Evolutionary conservation across 2,113 vertebrate genomes (phyloP), one percentile per base, ranked within the genome.

Genomic region (Thunnus maccoyii): DNA sequence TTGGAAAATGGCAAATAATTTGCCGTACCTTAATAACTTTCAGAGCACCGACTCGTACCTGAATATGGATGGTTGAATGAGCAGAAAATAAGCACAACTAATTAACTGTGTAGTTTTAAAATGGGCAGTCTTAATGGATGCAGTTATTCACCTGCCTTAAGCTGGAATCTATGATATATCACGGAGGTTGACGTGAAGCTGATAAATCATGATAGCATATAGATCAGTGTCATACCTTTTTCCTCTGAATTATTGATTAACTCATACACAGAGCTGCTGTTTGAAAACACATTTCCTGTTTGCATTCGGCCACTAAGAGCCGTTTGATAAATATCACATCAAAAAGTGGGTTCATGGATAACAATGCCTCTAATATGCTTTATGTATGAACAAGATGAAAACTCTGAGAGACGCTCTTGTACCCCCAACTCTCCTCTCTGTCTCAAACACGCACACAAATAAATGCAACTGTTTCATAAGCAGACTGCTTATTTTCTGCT

Each of bases 161-260:
- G 55, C 76, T 46, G 69, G 60, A 82, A 76, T 82, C 80, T 58
- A 36, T 73, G 71, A 86, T 86, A 62, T 73, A 89, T 85, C 72
- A 85, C 20, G 2, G 48, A 84, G 76, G 84, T 61, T 81, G 88
- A 90, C 57, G 3, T 58, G 76, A 67, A 41, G 82, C 72, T 72
- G 81, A 88, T 85, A 80, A 87, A 89, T 86, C 88, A 84, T 51
- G 73, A 87, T 82, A 78, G 84, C 72, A 18, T 84, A 91, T 78
- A 74, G 72, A 93, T 91, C 83, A 81, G 72, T 79, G 85, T 86
- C 82, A 69, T 68, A 86, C 82, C 76, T 87, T 76, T 80, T 87
- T 57, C 82, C 77, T 74, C 86, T 84, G 79, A 91, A 90, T 87
- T 89, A 93, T 91, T 89, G 83, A 91, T 92, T 57, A 66, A 64